Evolutionary conservation across 1,140 invertebrate species (phyloP), one percentile per base, ranked within the genome.

Genomic region (Drosophila pallidifrons): DNA sequence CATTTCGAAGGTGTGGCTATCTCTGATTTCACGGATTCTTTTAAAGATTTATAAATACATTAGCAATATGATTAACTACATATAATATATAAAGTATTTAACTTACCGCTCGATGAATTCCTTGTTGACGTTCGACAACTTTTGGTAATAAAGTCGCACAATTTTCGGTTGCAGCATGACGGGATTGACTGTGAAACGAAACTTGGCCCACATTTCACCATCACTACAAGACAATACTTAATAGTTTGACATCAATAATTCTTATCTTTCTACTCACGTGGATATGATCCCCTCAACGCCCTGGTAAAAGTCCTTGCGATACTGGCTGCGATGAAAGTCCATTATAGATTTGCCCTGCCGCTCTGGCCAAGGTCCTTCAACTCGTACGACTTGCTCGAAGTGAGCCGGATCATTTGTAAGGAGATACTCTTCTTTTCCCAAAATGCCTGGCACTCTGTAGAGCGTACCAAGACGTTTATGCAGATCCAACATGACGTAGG

Each of bases 1-100:
- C 64, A 96, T 92, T 89, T 95, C 94, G 64, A 93, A 93, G 16
- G 94, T 93, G 54, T 91, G 83, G 28, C 54, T 20, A 75, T 95
- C 92, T 8, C 94, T 91, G 25, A 94, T 77, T 5, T 77, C 71
- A 7, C 71, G 73, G 20, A 87, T 87, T 0, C 87, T 15, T n/a
- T 32, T 35, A 54, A 32, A 54, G 5, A 0, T 32, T 0, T 5
- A 8, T 1, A 35, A 13, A 2, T 32, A 49, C 15, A 13, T 38
- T 38, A 11, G 8, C 7, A 10, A 10, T 38, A 8, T 8, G 0
- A 35, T 35, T 35, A 2, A 35, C 32, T 10, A 32, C 30, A 32
- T 32, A 32, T 32, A 16, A 2, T 32, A 3, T 11, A 38, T 7
- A 38, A 38, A 38, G 35, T 5, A n/a, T 2, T 7, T 15, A 1